Evolutionary conservation across 1,140 invertebrate genomes (phyloP).

Genomic region (Lepidostoma basale): DNA sequence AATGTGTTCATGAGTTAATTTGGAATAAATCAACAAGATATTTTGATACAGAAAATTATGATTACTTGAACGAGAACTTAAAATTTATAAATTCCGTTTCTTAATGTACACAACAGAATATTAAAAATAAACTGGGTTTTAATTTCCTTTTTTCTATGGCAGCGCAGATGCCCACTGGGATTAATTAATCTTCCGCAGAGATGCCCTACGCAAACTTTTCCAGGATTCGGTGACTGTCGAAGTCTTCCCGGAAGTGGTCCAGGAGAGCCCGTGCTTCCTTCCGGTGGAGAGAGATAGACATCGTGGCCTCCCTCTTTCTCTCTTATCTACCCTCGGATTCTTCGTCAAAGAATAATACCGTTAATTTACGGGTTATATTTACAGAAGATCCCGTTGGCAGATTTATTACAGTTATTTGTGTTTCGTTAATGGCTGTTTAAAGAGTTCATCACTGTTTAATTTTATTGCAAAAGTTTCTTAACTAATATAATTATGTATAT

Average conservation of each 20-base stretch:
- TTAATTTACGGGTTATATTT: background rate
- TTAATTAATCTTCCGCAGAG: background rate
- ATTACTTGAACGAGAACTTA: no score
- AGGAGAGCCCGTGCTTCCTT: background rate
- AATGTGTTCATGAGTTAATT: no score
- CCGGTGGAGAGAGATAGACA: background rate
- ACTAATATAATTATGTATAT: background rate
- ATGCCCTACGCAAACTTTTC: background rate
- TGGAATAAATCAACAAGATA: no score
- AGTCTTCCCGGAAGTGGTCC: background rate
- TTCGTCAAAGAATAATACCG: background rate
- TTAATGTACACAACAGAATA: no score
- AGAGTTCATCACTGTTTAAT: background rate
- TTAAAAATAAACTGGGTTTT: no score
- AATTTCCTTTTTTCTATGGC: no score
- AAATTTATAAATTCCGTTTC: no score
- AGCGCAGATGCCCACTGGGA: background rate
- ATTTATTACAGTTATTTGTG: background rate
- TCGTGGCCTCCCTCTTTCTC: background rate
- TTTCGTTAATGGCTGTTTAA: background rate
- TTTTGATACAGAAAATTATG: no score
- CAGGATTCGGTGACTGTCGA: background rate
- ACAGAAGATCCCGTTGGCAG: background rate
- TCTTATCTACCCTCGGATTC: background rate
- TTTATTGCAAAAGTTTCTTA: background rate